phyloP scores from a whole-genome alignment of 2,888 invertebrate species.

The Cantharis rustica region DNA sequence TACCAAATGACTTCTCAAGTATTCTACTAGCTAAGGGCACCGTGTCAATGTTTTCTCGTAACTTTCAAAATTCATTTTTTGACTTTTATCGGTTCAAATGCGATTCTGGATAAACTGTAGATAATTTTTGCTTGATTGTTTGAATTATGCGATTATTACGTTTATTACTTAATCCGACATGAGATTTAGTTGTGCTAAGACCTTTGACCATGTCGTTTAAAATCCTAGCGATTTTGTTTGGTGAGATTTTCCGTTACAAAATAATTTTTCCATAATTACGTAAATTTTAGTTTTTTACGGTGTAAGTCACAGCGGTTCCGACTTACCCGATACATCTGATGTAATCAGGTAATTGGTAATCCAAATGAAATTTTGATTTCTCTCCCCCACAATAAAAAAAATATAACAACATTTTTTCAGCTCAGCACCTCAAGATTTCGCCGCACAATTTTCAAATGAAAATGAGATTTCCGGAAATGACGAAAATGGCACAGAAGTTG shows the following conservation, averaged over 20 bases:
- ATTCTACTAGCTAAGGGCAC: not conserved
- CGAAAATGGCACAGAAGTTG: not conserved
- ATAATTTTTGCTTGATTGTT: not conserved
- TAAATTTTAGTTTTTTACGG: not conserved
- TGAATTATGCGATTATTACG: not conserved
- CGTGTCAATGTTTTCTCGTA: not conserved
- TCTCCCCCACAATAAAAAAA: too few relatives aligned
- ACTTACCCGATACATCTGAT: not conserved
- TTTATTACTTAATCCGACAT: not conserved
- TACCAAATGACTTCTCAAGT: not conserved
- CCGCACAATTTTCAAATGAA: not conserved
- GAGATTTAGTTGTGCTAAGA: not conserved
- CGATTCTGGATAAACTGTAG: not conserved
- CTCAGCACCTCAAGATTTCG: not conserved
- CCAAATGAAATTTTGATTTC: not conserved
- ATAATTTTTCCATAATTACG: not conserved
- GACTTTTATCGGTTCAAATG: not conserved
- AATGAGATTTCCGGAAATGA: not conserved
- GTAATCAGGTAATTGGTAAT: not conserved
- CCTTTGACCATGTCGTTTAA: not conserved
- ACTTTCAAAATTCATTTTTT: not conserved
- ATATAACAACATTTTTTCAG: not conserved
- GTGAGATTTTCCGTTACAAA: not conserved
- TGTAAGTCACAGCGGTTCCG: not conserved
- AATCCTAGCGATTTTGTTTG: not conserved